Percentiles rank a stretch among this genome's conserved stretches.
Conservation (phyloP, 1,140 invertebrate species). For the Euwallacea similis region DNA sequence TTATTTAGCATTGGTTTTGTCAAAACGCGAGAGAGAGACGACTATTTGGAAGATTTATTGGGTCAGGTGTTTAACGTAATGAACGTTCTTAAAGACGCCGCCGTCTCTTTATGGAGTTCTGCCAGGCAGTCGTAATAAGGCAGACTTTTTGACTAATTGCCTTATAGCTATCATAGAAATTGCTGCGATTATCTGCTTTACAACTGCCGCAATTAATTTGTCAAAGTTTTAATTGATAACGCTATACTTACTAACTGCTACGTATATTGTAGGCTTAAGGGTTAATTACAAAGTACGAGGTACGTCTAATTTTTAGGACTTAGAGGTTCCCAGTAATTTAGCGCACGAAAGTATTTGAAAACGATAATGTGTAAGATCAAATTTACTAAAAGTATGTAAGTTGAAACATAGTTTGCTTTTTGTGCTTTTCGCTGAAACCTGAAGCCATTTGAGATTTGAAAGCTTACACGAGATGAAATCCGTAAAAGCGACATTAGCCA, state of each 20-base stretch:
- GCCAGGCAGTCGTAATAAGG: constrained; percentile 10
- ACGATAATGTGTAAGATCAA: no score
- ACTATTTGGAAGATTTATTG: constrained; percentile 35
- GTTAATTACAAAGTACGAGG: no score
- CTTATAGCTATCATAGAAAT: constrained; percentile 29
- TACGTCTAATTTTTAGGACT: no score
- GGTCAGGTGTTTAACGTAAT: constrained; percentile 39
- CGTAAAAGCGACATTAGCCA: constrained; percentile 10
- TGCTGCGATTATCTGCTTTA: constrained; percentile 25
- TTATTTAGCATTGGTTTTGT: constrained; percentile 38
- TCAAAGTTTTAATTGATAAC: constrained; percentile 16
- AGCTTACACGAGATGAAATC: not conserved
- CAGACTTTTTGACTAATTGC: constrained; percentile 24
- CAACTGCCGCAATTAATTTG: constrained; percentile 18
- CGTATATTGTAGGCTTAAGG: no score
- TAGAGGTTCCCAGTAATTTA: no score
- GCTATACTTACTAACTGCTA: no score
- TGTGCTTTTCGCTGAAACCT: no score
- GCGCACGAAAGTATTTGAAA: no score
- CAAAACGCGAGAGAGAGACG: constrained; percentile 22
- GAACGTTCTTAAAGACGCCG: constrained; percentile 32
- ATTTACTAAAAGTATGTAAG: no score
- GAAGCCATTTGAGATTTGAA: no score
- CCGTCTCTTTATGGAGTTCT: constrained; percentile 19
- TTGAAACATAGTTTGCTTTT: no score